These are phyloP conservation scores for Silurus asotus DNA, from an alignment of 2,113 vertebrate species.

Conservation along the genomic window DNA sequence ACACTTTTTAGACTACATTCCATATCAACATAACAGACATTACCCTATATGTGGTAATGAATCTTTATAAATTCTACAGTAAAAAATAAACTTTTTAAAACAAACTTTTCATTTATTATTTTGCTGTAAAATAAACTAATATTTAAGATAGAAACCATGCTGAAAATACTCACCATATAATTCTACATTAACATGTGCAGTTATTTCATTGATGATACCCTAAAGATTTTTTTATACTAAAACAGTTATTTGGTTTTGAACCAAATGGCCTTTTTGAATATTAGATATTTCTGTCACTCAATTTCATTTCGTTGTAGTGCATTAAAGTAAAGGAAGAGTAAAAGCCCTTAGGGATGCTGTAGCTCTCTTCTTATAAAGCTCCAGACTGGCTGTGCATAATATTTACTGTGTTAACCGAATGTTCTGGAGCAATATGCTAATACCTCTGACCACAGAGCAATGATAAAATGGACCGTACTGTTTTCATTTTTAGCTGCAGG, in stretches of 20 bases:
- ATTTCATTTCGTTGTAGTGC: not conserved
- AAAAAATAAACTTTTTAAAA: not conserved
- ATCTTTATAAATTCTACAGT: not conserved
- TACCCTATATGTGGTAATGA: too few species aligned
- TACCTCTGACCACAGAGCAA: not conserved
- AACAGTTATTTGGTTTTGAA: not conserved
- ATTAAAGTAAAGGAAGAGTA: not conserved
- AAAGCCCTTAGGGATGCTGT: constrained; percentile 18
- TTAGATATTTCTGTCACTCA: not conserved
- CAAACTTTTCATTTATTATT: not conserved
- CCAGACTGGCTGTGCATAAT: constrained; percentile 11
- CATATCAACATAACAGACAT: not conserved
- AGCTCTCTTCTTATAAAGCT: not conserved
- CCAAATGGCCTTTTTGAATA: not conserved
- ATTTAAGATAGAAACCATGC: not conserved
- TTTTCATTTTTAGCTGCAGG: constrained; percentile 23
- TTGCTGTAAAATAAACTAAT: not conserved
- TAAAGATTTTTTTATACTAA: not conserved
- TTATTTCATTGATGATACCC: not conserved
- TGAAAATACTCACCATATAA: not conserved
- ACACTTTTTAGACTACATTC: not conserved
- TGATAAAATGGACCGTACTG: not conserved
- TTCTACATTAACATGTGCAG: not conserved
- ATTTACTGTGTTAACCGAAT: constrained; percentile 21
- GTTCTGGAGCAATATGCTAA: constrained; percentile 22